Evolutionary conservation across 2,797 vertebrate genomes (phyloP).

Genomic region (Gastrophryne carolinensis): DNA sequence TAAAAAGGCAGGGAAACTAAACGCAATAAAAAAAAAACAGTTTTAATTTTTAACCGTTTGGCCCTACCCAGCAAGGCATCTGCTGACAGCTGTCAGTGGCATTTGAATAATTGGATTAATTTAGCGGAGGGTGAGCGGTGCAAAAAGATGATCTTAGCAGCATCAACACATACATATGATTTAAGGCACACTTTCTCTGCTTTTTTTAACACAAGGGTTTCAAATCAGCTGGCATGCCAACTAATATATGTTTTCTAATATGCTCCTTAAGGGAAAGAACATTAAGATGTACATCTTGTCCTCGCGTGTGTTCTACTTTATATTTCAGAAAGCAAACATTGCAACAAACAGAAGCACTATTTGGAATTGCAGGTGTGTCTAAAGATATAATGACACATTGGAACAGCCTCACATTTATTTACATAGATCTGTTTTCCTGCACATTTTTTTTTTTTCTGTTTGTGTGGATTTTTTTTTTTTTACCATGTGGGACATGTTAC

Average conservation of each 20-base stretch:
- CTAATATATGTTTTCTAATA: constrained; percentile 12
- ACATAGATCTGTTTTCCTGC: background rate
- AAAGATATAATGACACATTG: constrained; percentile 10
- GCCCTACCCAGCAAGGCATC: constrained; percentile 71
- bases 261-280: constrained; percentile 20
- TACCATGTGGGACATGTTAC: no score
- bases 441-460: no score
- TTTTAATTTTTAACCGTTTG: constrained; percentile 85
- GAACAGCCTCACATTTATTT: no score
- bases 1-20: constrained; percentile 83
- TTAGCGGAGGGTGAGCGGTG: constrained; percentile 69
- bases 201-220: background rate
- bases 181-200: constrained; percentile 9
- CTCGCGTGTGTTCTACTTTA: constrained; percentile 11
- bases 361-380: background rate
- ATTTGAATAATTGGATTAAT: constrained; percentile 91
- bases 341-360: constrained; percentile 13
- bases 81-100: constrained; percentile 82
- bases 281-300: constrained; percentile 36
- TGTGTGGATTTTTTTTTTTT: no score
- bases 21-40: constrained; percentile 81
- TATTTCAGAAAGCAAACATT: constrained; percentile 28
- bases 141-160: constrained; percentile 28
- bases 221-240: constrained; percentile 1
- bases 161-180: constrained; percentile 40